A percentile compares a stretch with the other conserved stretches of the same genome.
phyloP scores from a whole-genome alignment of 2,888 invertebrate species.

The Celastrina argiolus region DNA sequence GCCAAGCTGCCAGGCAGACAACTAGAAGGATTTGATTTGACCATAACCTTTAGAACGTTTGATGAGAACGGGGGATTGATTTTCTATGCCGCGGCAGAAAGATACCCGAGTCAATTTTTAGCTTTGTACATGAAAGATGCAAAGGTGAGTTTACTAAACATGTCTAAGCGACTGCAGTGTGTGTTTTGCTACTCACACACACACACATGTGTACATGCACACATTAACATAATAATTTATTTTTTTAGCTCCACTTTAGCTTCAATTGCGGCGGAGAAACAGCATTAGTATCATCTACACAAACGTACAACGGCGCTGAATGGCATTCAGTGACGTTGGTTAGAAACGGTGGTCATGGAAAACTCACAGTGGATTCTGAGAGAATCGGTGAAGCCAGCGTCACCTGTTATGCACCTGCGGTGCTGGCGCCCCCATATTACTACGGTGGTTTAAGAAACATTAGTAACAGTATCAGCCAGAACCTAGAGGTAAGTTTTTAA shows the following conservation, averaged over 20 bases:
- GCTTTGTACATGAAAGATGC: conserved; percentile 87
- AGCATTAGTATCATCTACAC: conserved; percentile 75
- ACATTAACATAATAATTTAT: neutral
- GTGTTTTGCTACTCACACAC: too few species aligned
- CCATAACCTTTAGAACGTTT: conserved; percentile 87
- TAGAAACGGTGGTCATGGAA: conserved; percentile 80
- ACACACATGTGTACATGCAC: too few species aligned
- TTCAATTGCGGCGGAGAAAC: conserved; percentile 85
- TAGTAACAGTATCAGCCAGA: conserved; percentile 50
- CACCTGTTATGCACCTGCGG: conserved; percentile 62
- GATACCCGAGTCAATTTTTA: conserved; percentile 82
- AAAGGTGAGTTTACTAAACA: conserved; percentile 62
- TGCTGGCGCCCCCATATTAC: conserved; percentile 84
- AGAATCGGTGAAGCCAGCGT: conserved; percentile 74
- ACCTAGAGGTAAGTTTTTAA: conserved; percentile 46
- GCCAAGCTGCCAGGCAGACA: conserved; percentile 78
- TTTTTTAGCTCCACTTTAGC: conserved; percentile 79
- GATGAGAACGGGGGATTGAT: conserved; percentile 86
- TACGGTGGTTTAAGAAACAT: conserved; percentile 84
- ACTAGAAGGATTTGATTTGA: conserved; percentile 84
- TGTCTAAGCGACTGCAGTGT: too few species aligned
- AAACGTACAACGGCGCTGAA: conserved; percentile 82
- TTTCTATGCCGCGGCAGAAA: conserved; percentile 85
- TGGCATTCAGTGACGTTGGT: conserved; percentile 89
- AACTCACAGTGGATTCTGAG: conserved; percentile 81